Evolutionary conservation across 2,797 vertebrate genomes (phyloP), one percentile per base, ranked within the genome.

Genomic region (Ctenopoma kingsleyae): DNA sequence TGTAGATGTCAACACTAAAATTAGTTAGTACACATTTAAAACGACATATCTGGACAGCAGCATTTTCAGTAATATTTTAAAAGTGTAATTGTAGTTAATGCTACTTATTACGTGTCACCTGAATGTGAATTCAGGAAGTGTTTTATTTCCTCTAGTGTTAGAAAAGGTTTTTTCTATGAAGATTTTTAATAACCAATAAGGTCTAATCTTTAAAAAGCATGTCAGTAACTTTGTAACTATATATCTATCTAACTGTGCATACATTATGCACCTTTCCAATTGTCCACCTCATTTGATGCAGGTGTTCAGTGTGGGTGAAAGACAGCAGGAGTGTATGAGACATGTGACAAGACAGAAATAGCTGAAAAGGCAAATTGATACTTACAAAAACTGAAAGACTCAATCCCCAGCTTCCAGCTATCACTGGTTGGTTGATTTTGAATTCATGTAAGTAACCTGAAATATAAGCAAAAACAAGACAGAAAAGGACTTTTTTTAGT

Each of bases 391-490:
- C 85, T 95, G 95, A 95, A 96, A 94, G 93, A 95, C 94, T 94
- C 94, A 93, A 96, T 95, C 95, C 95, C 96, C 95, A 95, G 95
- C 93, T 96, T 94, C 96, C 97, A 97, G 96, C 93, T 91, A 96
- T 98, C 96, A 99, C 96, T 97, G 95, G 91, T 94, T 89, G 91
- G 89, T 94, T 92, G 94, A 94, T 96, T 95, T 95, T 96, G 95
- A 96, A 97, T 94, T 98, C 97, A 99, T 99, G 97, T 96, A 99
- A 97, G 91, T 95, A 93, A 97, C 92, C 98, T 99, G 91, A 80
- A 96, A 92, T 36, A 80, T 15, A 74, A 87, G 59, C 64, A 89
- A 30, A 80, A 66, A 81, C 47, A 76, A 12, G 6, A 67, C 57
- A 78, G 52, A 76, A 53, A 70, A 27, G 9, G 12, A 16, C 43